Conservation (phyloP, 2,888 invertebrate species). For the Bugula neritina region DNA sequence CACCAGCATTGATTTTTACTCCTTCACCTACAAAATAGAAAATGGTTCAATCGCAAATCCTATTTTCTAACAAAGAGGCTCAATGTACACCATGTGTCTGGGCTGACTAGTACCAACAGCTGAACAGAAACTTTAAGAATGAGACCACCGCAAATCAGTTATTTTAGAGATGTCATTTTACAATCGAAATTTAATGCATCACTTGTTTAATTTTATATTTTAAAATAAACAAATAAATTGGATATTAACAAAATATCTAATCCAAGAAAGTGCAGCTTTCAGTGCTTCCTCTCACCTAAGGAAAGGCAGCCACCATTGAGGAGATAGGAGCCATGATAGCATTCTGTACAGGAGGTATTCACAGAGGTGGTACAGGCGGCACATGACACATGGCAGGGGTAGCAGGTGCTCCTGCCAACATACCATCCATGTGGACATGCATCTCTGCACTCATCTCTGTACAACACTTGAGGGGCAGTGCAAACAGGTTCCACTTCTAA, state of each 20-base stretch:
- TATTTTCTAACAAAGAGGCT: too few relatives aligned
- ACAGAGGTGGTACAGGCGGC: neutral
- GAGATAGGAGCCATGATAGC: neutral
- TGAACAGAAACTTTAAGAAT: too few relatives aligned
- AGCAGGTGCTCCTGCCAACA: neutral
- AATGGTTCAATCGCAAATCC: neutral
- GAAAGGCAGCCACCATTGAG: neutral
- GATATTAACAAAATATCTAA: too few relatives aligned
- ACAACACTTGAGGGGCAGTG: neutral
- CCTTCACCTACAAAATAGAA: conserved; percentile 6
- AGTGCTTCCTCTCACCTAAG: neutral
- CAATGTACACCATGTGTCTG: too few relatives aligned
- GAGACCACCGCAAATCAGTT: too few relatives aligned
- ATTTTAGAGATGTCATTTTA: too few relatives aligned
- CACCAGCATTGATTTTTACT: conserved; percentile 19
- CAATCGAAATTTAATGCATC: neutral
- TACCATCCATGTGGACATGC: conserved; percentile 10
- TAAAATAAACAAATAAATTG: too few relatives aligned
- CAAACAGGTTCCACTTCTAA: neutral
- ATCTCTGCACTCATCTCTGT: neutral
- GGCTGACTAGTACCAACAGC: too few relatives aligned
- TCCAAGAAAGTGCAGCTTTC: too few relatives aligned
- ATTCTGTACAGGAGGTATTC: conserved; percentile 19
- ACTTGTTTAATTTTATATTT: neutral
- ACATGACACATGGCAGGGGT: conserved; percentile 22